These are phyloP conservation scores for Anisognathus igniventris DNA, from an alignment of 2,797 vertebrate species.

Conservation along the genomic window DNA sequence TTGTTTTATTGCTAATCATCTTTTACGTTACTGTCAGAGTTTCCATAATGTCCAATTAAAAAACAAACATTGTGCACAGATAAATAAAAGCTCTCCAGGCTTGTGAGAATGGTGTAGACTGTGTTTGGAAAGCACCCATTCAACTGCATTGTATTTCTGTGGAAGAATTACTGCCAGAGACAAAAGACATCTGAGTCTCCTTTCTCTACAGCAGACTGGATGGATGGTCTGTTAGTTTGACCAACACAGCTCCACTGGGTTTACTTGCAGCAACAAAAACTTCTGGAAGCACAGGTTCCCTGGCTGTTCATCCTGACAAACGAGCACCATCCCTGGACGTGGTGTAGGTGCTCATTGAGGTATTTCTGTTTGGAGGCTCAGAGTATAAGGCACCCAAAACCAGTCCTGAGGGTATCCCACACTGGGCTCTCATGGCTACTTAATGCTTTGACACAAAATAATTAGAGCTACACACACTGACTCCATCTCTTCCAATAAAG, in stretches of 20 bases:
- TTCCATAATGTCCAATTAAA: slow-evolving; percentile 50
- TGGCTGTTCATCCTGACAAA: neutral
- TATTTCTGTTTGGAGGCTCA: neutral
- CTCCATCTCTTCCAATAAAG: neutral
- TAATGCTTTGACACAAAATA: neutral
- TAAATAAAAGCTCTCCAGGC: slow-evolving; percentile 27
- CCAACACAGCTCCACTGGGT: neutral
- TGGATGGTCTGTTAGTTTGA: slow-evolving; percentile 15
- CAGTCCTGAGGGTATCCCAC: neutral
- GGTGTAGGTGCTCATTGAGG: neutral
- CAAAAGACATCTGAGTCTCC: neutral
- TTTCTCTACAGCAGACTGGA: neutral
- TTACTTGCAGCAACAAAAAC: neutral
- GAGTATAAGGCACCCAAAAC: neutral
- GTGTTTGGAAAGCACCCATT: slow-evolving; percentile 24
- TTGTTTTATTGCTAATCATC: slow-evolving; percentile 56
- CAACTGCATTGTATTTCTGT: neutral
- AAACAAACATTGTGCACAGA: slow-evolving; percentile 18
- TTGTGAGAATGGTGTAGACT: neutral
- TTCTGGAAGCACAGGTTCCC: neutral
- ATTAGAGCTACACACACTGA: neutral
- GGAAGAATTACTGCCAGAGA: slow-evolving; percentile 8
- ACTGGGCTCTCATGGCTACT: neutral
- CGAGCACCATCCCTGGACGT: rapidly evolving
- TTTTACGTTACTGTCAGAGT: slow-evolving; percentile 49